Conservation (phyloP, 2,113 vertebrate genomes). For the Syrrhaptes paradoxus region DNA sequence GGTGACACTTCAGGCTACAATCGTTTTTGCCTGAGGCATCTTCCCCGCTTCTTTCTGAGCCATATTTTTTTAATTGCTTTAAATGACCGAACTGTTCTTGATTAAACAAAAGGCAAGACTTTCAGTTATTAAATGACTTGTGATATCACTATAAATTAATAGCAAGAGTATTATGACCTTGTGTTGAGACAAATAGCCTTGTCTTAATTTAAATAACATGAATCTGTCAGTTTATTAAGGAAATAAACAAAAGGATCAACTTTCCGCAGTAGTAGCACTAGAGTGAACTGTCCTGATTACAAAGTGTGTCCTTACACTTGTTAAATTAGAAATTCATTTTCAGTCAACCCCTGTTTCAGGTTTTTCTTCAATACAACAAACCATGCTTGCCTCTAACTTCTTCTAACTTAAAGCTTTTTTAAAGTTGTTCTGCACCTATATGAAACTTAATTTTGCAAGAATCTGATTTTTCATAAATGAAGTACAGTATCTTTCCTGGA, state of each 20-base stretch:
- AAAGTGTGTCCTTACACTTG: neutral
- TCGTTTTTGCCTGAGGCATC: neutral
- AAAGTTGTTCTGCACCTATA: neutral
- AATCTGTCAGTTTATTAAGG: neutral
- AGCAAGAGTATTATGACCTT: neutral
- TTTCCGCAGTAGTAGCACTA: neutral
- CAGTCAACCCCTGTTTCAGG: neutral
- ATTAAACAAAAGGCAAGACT: neutral
- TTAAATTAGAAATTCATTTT: neutral
- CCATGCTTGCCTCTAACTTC: neutral
- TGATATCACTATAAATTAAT: neutral
- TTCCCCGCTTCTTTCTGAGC: neutral
- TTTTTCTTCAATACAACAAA: neutral
- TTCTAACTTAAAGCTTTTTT: neutral
- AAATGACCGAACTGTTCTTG: neutral
- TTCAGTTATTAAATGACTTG: neutral
- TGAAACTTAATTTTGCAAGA: neutral
- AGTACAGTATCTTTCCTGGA: neutral
- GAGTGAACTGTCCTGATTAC: neutral
- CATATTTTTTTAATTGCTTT: neutral
- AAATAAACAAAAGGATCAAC: neutral
- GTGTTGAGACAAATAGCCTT: neutral
- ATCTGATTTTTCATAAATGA: neutral
- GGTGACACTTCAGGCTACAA: neutral
- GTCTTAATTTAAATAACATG: neutral